phyloP scores from a whole-genome alignment of 2,888 invertebrate species.

The Watsonalla cultraria region DNA sequence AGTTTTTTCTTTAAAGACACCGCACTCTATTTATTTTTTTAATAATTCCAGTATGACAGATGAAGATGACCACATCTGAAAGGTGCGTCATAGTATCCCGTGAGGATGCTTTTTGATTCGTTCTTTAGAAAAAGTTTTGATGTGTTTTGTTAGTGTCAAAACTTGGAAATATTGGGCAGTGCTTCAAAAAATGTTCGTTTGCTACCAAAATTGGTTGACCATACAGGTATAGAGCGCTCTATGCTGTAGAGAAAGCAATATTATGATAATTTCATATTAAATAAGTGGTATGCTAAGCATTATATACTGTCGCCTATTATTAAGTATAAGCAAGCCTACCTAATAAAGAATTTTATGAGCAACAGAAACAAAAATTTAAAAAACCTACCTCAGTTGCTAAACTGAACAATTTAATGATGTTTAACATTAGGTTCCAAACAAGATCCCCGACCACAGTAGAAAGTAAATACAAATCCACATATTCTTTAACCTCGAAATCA shows the following conservation, averaged over 20 bases:
- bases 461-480: neutral
- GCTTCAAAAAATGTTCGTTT: no score
- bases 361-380: no score
- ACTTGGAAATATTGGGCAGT: constrained; percentile 4
- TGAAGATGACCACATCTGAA: constrained; percentile 54
- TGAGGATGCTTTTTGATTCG: constrained; percentile 29
- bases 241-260: no score
- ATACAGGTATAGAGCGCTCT: no score
- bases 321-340: no score
- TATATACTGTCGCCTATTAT: no score
- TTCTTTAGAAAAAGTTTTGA: constrained; percentile 25
- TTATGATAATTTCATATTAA: no score
- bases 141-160: constrained; percentile 18
- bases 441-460: neutral
- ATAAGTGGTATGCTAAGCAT: no score
- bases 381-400: no score
- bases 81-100: constrained; percentile 47
- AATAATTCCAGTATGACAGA: constrained; percentile 68
- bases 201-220: no score
- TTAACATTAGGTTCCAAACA: neutral
- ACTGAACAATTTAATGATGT: no score
- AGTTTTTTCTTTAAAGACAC: constrained; percentile 33
- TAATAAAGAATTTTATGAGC: no score
- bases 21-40: constrained; percentile 42
- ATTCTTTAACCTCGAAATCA: neutral